phyloP scores from a whole-genome alignment of 1,140 invertebrate species.

The Drosophila busckii region DNA sequence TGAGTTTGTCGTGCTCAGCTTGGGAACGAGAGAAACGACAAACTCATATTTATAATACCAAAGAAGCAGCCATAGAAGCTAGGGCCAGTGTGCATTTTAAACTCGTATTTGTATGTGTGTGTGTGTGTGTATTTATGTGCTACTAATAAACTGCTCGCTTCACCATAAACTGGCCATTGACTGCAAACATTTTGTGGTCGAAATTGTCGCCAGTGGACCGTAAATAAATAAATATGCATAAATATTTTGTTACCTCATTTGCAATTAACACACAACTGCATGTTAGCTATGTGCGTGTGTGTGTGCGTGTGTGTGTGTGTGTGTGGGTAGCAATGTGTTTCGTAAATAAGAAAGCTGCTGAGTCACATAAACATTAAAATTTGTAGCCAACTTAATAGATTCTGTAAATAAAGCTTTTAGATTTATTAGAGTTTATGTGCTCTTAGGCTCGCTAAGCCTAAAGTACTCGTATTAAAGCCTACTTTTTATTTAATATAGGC shows the following conservation, averaged over 20 bases:
- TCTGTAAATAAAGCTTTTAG: too few species aligned
- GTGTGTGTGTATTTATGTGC: too few species aligned
- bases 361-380: too few species aligned
- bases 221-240: slow-evolving; percentile 37
- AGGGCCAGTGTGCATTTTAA: slow-evolving; percentile 12
- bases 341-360: too few species aligned
- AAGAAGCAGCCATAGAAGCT: slow-evolving; percentile 21
- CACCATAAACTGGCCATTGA: slow-evolving; percentile 43
- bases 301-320: neutral
- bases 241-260: slow-evolving; percentile 34
- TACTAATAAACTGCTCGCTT: slow-evolving; percentile 33
- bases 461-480: too few species aligned
- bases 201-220: slow-evolving; percentile 33
- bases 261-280: slow-evolving; percentile 34
- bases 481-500: too few species aligned
- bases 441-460: too few species aligned
- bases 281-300: neutral
- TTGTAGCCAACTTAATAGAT: too few species aligned
- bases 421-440: too few species aligned
- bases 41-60: too few species aligned
- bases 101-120: slow-evolving; percentile 30
- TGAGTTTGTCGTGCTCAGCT: too few species aligned
- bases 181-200: slow-evolving; percentile 66
- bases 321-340: slow-evolving; percentile 25
- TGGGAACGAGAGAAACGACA: too few species aligned